Percentiles rank a stretch among this genome's conserved stretches.
These are phyloP conservation scores for Chunga burmeisteri DNA, from an alignment of 2,113 vertebrate genomes.

Conservation along the genomic window DNA sequence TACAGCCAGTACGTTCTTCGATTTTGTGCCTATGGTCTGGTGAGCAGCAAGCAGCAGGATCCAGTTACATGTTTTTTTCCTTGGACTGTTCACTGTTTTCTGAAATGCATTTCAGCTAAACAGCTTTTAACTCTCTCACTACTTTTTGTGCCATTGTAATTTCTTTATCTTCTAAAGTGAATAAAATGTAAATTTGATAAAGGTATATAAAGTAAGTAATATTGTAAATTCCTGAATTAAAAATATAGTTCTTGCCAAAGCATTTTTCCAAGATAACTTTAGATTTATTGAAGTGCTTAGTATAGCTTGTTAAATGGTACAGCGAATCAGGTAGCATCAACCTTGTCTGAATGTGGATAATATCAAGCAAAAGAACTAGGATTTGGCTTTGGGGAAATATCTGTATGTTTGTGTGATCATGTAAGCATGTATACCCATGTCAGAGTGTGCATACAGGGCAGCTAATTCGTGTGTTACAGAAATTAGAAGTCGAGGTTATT, in stretches of 20 bases:
- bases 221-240: not conserved
- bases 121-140: not conserved
- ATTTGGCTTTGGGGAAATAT: conserved; percentile 38
- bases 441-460: not conserved
- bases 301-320: not conserved
- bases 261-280: not conserved
- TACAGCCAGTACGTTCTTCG: conserved; percentile 41
- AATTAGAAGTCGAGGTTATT: conserved; percentile 38
- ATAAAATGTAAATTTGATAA: not conserved
- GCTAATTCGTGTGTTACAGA: conserved; percentile 33
- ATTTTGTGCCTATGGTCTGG: conserved; percentile 57
- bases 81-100: conserved; percentile 46
- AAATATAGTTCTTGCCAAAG: not conserved
- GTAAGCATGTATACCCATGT: fast-evolving
- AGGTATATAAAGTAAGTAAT: not conserved
- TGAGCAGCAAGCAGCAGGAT: conserved; percentile 48
- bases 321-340: not conserved
- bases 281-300: not conserved
- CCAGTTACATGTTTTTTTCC: conserved; percentile 60
- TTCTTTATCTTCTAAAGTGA: conserved; percentile 7
- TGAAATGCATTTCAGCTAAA: conserved; percentile 16
- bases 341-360: not conserved
- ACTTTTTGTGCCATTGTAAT: not conserved
- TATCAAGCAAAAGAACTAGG: not conserved
- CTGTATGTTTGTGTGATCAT: not conserved